Base-by-base conservation (phyloP, 2,888 invertebrate genomes). In the Sepiola atlantica region DNA sequence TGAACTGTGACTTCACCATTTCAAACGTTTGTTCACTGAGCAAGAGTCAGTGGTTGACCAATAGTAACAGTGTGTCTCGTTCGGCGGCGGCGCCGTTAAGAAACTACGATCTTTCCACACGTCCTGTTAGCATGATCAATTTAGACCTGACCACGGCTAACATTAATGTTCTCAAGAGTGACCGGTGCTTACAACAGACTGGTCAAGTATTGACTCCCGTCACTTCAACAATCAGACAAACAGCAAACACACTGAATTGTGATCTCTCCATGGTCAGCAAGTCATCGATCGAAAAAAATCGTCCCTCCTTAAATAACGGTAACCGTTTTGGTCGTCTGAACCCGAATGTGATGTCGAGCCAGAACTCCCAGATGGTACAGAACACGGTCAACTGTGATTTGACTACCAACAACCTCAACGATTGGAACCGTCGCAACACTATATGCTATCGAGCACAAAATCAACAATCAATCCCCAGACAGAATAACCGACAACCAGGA, bases 351-450 rank as follows among this genome's bases (percentile, higher is more conserved):
- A 92, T 92, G 28, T 18, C 92, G 10, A 92, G 20, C 45, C 54
- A 54, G 28, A n/a, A n/a, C 21, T 77, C 77, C 0, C n/a, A 77
- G n/a, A 12, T 21, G n/a, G 92, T 24, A 55, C 92, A 92, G 54
- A 92, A 92, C 55, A 92, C 92, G 18, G 54, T 92, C 55, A 92
- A 92, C 92, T 45, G 35, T 45, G 45, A 55, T 92, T 28, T 92
- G 45, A 35, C 54, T 1, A 55, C 92, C 28, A 92, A 92, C 55
- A 92, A 92, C 45, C n/a, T 92, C n/a, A 92, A 92, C 28, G 54
- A 92, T n/a, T 92, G 54, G 92, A 92, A 92, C 92, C 45, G n/a
- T 55, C 92, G 92, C 14, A 92, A 92, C 28, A 92, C 92, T 18
- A 92, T 92, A 92, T n/a, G 45, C n/a, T 92, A 92, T 54, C 92